A percentile compares a stretch with the other conserved stretches of the same genome.
These are phyloP conservation scores for Condylura cristata DNA, from an alignment of 2,113 vertebrate genomes.

Conservation along the genomic window DNA sequence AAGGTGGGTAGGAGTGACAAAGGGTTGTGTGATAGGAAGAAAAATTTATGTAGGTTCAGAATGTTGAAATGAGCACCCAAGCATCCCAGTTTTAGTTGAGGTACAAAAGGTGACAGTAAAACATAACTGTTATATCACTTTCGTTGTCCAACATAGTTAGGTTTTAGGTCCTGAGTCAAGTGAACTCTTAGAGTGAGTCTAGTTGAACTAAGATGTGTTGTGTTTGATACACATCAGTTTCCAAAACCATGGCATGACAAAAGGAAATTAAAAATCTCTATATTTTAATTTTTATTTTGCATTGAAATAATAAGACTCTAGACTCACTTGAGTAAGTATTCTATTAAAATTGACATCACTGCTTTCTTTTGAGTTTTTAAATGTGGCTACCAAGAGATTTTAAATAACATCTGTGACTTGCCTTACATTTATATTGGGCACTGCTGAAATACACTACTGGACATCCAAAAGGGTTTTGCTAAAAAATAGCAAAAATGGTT, in stretches of 20 bases:
- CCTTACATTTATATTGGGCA: not conserved
- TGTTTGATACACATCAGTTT: not conserved
- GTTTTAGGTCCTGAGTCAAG: accelerated
- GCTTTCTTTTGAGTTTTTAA: slow-evolving; percentile 9
- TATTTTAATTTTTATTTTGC: not conserved
- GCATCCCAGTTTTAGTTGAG: not conserved
- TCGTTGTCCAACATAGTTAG: accelerated
- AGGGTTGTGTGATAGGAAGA: not conserved
- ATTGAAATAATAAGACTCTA: not conserved
- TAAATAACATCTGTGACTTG: not conserved
- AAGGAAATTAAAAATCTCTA: not conserved
- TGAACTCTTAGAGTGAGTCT: not conserved
- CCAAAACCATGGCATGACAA: not conserved
- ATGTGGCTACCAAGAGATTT: not conserved
- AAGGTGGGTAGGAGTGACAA: not conserved
- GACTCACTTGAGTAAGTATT: not conserved
- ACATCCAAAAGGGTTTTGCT: not conserved
- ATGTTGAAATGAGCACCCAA: not conserved
- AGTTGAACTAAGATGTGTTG: not conserved
- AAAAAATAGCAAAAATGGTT: not conserved
- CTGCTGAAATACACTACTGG: not conserved
- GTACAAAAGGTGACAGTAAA: not conserved
- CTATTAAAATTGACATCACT: not conserved
- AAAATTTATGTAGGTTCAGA: not conserved
- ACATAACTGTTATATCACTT: not conserved